Conservation (phyloP, 2,888 invertebrate species). For the Caenorhabditis uteleia region DNA sequence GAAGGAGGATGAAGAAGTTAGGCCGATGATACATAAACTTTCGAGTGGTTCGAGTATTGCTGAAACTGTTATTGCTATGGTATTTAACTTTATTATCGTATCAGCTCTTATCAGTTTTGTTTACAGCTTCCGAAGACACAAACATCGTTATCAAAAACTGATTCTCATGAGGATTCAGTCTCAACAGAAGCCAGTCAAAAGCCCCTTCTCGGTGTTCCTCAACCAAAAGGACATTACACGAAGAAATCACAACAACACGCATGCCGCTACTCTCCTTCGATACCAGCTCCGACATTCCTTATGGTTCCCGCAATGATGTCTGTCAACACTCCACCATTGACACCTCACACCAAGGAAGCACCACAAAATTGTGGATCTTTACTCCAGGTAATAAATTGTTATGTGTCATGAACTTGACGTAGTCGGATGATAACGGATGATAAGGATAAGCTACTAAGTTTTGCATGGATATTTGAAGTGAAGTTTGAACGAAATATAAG, state of each 20-base stretch:
- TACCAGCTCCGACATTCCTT: constrained; percentile 55
- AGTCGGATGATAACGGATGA: too few relatives aligned
- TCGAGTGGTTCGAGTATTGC: constrained; percentile 48
- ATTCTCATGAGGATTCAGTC: constrained; percentile 47
- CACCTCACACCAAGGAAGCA: constrained; percentile 40
- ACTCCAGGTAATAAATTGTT: constrained; percentile 12
- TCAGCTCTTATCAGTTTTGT: neutral
- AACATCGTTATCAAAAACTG: constrained; percentile 36
- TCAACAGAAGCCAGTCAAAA: constrained; percentile 50
- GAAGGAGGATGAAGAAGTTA: constrained; percentile 20
- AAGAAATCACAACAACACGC: constrained; percentile 24
- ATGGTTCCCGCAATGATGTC: constrained; percentile 60
- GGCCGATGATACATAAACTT: constrained; percentile 29
- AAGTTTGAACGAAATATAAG: too few relatives aligned
- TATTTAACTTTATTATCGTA: too few relatives aligned
- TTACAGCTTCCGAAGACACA: constrained; percentile 32
- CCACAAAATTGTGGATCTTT: constrained; percentile 6
- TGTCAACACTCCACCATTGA: constrained; percentile 51
- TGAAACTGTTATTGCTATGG: constrained; percentile 49
- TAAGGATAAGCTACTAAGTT: too few relatives aligned
- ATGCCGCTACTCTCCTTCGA: constrained; percentile 24
- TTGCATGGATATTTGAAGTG: too few relatives aligned
- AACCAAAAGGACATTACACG: constrained; percentile 21
- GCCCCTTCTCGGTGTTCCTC: constrained; percentile 37
- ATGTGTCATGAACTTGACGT: too few relatives aligned